Evolutionary conservation across 2,113 vertebrate genomes (phyloP).

Genomic region (Stomatorhinus ivindoensis): DNA sequence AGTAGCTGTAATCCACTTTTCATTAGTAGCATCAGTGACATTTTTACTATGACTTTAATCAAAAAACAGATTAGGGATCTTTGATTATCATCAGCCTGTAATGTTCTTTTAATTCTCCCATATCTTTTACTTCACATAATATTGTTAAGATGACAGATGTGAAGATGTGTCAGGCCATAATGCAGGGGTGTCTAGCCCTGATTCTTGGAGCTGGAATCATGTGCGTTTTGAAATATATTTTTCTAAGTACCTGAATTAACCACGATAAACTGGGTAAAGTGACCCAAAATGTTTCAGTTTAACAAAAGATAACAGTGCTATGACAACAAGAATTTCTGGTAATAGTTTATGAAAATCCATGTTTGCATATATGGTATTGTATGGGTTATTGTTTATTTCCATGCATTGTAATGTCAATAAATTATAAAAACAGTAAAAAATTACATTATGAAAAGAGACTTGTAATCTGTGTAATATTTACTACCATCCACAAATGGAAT

Average conservation of each 20-base stretch:
- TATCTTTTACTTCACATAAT: neutral
- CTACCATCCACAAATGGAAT: neutral
- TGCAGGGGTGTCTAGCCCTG: neutral
- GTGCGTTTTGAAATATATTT: neutral
- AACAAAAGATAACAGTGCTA: neutral
- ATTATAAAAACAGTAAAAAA: neutral
- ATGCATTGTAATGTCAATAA: neutral
- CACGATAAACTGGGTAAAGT: neutral
- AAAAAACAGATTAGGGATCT: neutral
- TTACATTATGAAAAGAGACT: neutral
- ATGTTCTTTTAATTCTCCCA: neutral
- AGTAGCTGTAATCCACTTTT: neutral
- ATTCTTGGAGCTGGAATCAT: neutral
- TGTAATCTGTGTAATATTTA: neutral
- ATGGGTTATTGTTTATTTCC: neutral
- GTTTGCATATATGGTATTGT: neutral
- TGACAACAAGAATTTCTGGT: neutral
- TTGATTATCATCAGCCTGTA: conserved; percentile 1
- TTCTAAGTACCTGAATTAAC: neutral
- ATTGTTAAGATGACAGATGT: neutral
- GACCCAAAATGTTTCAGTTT: neutral
- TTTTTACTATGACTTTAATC: conserved; percentile 15
- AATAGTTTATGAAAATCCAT: neutral
- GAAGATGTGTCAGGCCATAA: neutral
- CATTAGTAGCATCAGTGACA: conserved; percentile 5